Evolutionary conservation across 1,140 invertebrate species (phyloP).

Genomic region (Theocolax elegans): DNA sequence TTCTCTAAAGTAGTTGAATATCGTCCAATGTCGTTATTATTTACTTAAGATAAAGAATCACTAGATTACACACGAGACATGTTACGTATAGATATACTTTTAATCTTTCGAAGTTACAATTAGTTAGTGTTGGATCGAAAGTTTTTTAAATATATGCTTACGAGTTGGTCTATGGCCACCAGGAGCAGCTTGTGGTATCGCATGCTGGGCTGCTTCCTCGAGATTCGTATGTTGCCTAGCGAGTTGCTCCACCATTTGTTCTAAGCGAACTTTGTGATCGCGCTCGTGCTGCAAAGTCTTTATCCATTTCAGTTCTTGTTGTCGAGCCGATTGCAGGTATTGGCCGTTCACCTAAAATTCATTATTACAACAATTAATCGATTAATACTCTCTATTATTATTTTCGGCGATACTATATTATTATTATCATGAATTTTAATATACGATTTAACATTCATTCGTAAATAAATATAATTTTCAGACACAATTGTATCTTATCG

Average conservation of each 20-base stretch:
- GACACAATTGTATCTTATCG: too few relatives aligned
- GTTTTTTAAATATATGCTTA: too few relatives aligned
- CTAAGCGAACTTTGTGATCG: slow-evolving; percentile 91
- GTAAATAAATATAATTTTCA: too few relatives aligned
- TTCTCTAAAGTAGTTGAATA: too few relatives aligned
- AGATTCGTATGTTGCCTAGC: slow-evolving; percentile 95
- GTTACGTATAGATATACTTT: too few relatives aligned
- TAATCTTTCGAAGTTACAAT: too few relatives aligned
- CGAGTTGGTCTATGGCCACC: slow-evolving; percentile 59
- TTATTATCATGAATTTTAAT: too few relatives aligned
- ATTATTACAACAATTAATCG: slow-evolving; percentile 42
- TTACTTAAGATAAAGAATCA: too few relatives aligned
- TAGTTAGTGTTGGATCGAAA: too few relatives aligned
- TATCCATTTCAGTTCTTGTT: slow-evolving; percentile 89
- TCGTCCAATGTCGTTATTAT: too few relatives aligned
- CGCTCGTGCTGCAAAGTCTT: slow-evolving; percentile 93
- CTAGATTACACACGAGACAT: too few relatives aligned
- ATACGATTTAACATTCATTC: too few relatives aligned
- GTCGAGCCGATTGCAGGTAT: slow-evolving; percentile 87
- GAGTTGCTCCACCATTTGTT: slow-evolving; percentile 97
- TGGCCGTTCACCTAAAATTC: slow-evolving; percentile 89
- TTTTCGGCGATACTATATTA: not conserved
- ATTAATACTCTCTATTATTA: not conserved
- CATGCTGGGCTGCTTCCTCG: slow-evolving; percentile 81
- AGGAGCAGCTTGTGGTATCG: slow-evolving; percentile 63